A percentile compares a stretch with the other conserved stretches of the same genome.
phyloP scores from a whole-genome alignment of 53 echinoderm and acorn worm genomes.

The Stichopus horrens region DNA sequence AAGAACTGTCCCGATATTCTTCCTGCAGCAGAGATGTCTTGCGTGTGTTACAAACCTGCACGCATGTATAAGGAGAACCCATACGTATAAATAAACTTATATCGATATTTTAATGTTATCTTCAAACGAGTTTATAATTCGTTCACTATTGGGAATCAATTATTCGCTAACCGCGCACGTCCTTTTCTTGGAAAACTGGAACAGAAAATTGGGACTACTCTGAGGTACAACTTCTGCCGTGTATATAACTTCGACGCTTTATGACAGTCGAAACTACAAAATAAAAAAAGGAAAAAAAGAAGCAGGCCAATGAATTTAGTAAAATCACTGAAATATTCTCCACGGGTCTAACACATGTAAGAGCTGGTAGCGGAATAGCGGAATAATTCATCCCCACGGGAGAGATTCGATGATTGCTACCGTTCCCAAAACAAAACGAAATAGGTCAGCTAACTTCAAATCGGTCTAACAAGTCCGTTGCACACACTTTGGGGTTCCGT shows the following conservation, averaged over 20 bases:
- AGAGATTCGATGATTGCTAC: not conserved
- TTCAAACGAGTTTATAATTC: not conserved
- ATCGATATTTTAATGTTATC: not conserved
- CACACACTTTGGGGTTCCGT: not conserved
- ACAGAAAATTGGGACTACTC: not conserved
- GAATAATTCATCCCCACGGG: not conserved
- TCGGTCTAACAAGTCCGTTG: not conserved
- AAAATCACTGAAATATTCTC: not conserved
- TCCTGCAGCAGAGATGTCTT: too few species aligned
- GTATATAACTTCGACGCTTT: not conserved
- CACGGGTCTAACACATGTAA: not conserved
- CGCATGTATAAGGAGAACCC: not conserved
- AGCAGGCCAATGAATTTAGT: not conserved
- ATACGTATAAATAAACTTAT: not conserved
- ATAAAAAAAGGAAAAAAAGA: not conserved
- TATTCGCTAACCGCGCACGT: not conserved
- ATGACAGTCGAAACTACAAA: not conserved
- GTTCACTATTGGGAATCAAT: not conserved
- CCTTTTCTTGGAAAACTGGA: not conserved
- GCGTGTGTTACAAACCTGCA: too few species aligned
- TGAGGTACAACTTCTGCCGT: not conserved
- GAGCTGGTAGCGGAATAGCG: not conserved
- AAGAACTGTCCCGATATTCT: too few species aligned
- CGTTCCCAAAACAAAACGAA: not conserved
- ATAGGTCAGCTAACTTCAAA: not conserved